Evolutionary conservation across 2,113 vertebrate genomes (phyloP), one percentile per base, ranked within the genome.

Genomic region (Melanotaenia duboulayi): DNA sequence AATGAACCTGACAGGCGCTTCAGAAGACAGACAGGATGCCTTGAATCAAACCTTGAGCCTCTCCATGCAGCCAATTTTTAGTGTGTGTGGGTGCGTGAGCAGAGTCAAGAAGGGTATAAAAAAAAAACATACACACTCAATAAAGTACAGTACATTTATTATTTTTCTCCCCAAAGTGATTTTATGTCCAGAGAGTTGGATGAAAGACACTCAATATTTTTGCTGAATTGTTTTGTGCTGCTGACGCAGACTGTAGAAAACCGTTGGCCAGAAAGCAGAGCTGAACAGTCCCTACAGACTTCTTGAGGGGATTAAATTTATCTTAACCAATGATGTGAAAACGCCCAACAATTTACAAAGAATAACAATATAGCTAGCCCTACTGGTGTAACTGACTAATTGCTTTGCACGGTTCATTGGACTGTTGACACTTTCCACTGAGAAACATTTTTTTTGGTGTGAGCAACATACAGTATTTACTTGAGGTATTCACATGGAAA

Each of bases 1-100:
- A 88, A 82, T 48, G 52, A 81, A 65, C 39, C 77, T 81, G 82
- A 83, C 63, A 63, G 48, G 24, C 4, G 54, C 40, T 72, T 69
- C 28, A 49, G 32, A 54, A 65, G 76, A 73, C 63, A 67, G 51
- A 76, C 62, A 81, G 60, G 58, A 71, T 71, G 76, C 78, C 57
- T 70, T 28, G 1, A 76, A 74, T 71, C 60, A 76, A 61, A 78
- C 69, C 50, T 48, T 59, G 32, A 74, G 61, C 13, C 20, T 67
- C 46, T 40, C 24, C 24, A 23, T 44, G 24, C 23, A 54, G 55
- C 4, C 20, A 40, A 50, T 69, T 69, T 48, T 22, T 13, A 58
- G 70, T 35, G 63, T 44, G 54, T 71, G 59, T 60, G 64, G 17
- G 66, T 22, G 49, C 17, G 48, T 40, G 35, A 28, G 39, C 66